phyloP scores from a whole-genome alignment of 2,888 invertebrate genomes.

The Autographa pulchrina region DNA sequence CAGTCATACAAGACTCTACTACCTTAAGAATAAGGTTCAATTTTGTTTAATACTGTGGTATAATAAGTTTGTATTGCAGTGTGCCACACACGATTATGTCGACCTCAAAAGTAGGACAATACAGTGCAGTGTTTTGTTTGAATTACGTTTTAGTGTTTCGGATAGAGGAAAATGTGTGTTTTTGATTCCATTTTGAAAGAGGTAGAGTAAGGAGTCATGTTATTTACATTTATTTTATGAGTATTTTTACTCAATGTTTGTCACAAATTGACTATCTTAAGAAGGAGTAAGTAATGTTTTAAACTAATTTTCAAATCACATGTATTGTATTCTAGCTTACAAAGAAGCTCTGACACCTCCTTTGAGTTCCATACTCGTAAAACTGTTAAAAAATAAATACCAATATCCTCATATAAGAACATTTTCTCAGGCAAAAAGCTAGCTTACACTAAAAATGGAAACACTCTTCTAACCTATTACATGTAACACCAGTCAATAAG shows the following conservation, averaged over 20 bases:
- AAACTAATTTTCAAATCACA: no score
- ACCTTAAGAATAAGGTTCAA: accelerated
- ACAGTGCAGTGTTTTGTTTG: slow-evolving; percentile 58
- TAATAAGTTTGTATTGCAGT: slow-evolving; percentile 31
- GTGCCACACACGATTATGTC: slow-evolving; percentile 49
- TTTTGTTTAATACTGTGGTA: neutral
- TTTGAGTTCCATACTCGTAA: no score
- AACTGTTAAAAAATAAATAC: no score
- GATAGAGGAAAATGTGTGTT: slow-evolving; percentile 17
- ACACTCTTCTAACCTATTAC: neutral
- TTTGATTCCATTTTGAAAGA: slow-evolving; percentile 11
- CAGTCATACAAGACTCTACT: neutral
- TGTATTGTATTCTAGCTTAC: no score
- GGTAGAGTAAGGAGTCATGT: neutral
- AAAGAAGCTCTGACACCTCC: no score
- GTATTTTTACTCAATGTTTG: no score
- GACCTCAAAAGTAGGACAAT: slow-evolving; percentile 51
- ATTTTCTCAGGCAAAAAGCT: neutral
- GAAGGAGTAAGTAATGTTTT: no score
- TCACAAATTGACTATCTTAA: no score
- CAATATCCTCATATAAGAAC: no score
- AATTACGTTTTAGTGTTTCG: slow-evolving; percentile 31
- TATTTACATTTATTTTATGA: neutral
- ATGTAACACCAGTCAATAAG: slow-evolving; percentile 7
- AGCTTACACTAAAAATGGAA: neutral